Percentiles rank a stretch among this genome's conserved stretches.
Evolutionary conservation across 2,888 invertebrate species (phyloP).

Genomic region (Trilocha varians): DNA sequence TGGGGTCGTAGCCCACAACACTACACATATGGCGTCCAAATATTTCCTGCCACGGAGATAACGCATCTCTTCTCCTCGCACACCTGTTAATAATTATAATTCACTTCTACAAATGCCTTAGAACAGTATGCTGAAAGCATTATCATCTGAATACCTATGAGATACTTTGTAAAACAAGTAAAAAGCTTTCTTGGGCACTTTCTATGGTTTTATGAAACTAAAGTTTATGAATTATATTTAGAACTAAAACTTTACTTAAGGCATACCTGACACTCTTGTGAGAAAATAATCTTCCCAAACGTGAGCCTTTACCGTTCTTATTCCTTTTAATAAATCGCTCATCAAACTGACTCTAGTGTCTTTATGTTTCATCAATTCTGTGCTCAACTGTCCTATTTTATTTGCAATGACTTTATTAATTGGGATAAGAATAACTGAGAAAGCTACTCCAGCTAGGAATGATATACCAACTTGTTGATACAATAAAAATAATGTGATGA

Average conservation of each 20-base stretch:
- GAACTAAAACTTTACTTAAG: neutral
- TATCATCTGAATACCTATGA: too few relatives aligned
- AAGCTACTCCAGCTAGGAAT: conserved; percentile 90
- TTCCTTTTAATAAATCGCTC: conserved; percentile 89
- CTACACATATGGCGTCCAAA: conserved; percentile 97
- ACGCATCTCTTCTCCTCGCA: conserved; percentile 80
- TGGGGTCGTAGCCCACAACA: conserved; percentile 98
- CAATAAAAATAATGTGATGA: conserved; percentile 85
- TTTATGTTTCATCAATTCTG: conserved; percentile 91
- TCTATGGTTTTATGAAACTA: neutral
- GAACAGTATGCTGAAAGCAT: too few relatives aligned
- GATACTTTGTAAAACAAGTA: too few relatives aligned
- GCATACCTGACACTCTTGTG: conserved; percentile 76
- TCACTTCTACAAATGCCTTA: too few relatives aligned
- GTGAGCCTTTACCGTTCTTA: conserved; percentile 91
- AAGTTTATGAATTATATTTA: neutral
- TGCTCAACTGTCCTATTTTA: conserved; percentile 89
- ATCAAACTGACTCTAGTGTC: conserved; percentile 91
- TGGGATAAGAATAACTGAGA: conserved; percentile 91
- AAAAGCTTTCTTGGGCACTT: too few relatives aligned
- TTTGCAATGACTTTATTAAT: conserved; percentile 92
- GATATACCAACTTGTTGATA: conserved; percentile 92
- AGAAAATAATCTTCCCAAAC: conserved; percentile 95
- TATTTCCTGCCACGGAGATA: conserved; percentile 92
- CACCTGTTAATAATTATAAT: conserved; percentile 57